Conservation (phyloP, 2,888 invertebrate genomes). For the Rhingia rostrata region DNA sequence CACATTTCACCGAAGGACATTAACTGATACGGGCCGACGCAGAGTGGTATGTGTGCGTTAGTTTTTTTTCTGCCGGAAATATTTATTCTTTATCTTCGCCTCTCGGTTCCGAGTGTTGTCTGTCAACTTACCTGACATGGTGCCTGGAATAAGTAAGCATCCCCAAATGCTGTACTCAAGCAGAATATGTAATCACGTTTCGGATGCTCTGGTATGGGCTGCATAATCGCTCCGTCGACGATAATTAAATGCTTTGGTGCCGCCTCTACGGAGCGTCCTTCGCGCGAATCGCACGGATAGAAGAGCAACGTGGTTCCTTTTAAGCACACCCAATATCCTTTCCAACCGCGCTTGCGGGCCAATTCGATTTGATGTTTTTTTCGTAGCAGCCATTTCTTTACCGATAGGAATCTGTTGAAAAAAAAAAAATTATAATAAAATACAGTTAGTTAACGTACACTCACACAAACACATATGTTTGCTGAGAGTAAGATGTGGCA, state of each 20-base stretch:
- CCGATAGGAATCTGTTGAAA: constrained; percentile 93
- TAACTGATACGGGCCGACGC: constrained; percentile 48
- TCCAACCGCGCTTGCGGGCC: constrained; percentile 98
- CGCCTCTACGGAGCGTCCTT: constrained; percentile 94
- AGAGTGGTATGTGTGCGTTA: constrained; percentile 7
- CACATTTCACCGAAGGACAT: constrained; percentile 53
- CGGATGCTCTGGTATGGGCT: constrained; percentile 99
- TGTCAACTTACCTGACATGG: constrained; percentile 88
- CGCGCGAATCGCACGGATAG: constrained; percentile 96
- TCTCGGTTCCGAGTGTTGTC: constrained; percentile 32
- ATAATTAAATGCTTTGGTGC: constrained; percentile 97
- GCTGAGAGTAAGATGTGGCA: constrained; percentile 38
- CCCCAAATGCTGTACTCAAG: constrained; percentile 98
- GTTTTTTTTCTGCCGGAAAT: constrained; percentile 68
- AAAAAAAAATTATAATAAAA: constrained; percentile 74
- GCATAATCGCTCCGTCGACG: constrained; percentile 98
- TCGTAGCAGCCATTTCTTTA: constrained; percentile 98
- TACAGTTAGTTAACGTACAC: constrained; percentile 22
- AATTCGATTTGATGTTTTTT: constrained; percentile 98
- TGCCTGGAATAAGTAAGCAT: constrained; percentile 98
- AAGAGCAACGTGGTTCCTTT: constrained; percentile 98
- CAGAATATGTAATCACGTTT: constrained; percentile 99
- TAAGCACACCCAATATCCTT: constrained; percentile 98
- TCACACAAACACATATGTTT: constrained; percentile 24
- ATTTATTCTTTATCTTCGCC: constrained; percentile 60